Evolutionary conservation across 64 coral and sea anemone genomes (phyloP).

Genomic region (Montipora capricornis): DNA sequence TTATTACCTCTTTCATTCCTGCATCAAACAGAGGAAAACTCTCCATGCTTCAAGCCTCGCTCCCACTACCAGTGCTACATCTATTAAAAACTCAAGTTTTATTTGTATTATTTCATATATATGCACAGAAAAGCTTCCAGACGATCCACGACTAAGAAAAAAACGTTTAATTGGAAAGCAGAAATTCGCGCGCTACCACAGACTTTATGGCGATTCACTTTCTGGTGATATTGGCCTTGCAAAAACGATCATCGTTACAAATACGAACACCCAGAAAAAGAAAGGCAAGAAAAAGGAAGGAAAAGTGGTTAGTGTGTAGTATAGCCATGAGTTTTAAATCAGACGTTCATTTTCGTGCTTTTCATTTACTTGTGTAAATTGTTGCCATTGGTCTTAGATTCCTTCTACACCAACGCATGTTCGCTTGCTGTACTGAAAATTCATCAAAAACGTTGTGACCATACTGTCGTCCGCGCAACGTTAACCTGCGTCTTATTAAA

Average conservation of each 20-base stretch:
- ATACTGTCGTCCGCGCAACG: too few species aligned
- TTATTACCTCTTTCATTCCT: too few species aligned
- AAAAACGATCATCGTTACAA: slow-evolving; percentile 32
- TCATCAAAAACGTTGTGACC: too few species aligned
- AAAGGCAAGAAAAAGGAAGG: slow-evolving; percentile 13
- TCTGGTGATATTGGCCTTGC: slow-evolving; percentile 26
- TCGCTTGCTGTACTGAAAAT: too few species aligned
- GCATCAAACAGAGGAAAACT: not conserved
- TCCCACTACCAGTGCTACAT: not conserved
- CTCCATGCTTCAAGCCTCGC: not conserved
- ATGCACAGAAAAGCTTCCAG: slow-evolving; percentile 37
- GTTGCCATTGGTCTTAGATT: not conserved
- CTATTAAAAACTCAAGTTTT: not conserved
- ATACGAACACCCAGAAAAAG: not conserved
- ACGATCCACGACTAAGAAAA: not conserved
- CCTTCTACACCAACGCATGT: not conserved
- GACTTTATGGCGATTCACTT: slow-evolving; percentile 52
- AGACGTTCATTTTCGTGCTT: too few species aligned
- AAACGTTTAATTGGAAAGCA: not conserved
- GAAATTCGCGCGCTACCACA: not conserved
- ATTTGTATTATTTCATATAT: not conserved
- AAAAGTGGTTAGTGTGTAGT: not conserved
- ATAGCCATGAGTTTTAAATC: too few species aligned
- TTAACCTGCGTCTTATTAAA: too few species aligned
- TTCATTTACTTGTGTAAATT: too few species aligned